Evolutionary conservation across 2,797 vertebrate species (phyloP).

Genomic region (Anas georgica): DNA sequence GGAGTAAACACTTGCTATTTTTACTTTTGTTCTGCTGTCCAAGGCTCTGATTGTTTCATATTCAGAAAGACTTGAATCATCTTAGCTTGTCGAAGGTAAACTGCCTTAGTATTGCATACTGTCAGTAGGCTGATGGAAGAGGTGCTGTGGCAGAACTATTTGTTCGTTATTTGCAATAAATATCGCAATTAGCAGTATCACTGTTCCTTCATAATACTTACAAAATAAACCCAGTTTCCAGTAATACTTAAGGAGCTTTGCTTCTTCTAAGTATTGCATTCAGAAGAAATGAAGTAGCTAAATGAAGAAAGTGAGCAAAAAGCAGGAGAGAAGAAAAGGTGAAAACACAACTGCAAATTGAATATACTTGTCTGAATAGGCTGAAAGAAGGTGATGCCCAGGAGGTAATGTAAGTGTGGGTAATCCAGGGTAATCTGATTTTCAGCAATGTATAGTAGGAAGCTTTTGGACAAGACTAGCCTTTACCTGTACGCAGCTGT

Average conservation of each 20-base stretch:
- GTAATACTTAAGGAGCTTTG: not conserved
- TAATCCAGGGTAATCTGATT: not conserved
- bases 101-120: fast-evolving
- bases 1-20: not conserved
- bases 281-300: not conserved
- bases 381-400: not conserved
- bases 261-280: not conserved
- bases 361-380: not conserved
- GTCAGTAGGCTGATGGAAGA: not conserved
- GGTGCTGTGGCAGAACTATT: not conserved
- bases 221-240: fast-evolving
- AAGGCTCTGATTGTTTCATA: not conserved
- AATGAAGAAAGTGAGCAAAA: not conserved
- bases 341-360: not conserved
- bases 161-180: not conserved
- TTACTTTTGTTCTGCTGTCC: not conserved
- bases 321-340: not conserved
- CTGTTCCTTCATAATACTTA: not conserved
- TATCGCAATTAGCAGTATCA: not conserved
- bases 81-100: not conserved
- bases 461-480: not conserved
- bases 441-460: not conserved
- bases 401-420: not conserved
- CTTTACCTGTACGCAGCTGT: not conserved
- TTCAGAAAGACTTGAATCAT: not conserved